Evolutionary conservation across 2,797 vertebrate species (phyloP).

Genomic region (Melanotaenia trifasciata): DNA sequence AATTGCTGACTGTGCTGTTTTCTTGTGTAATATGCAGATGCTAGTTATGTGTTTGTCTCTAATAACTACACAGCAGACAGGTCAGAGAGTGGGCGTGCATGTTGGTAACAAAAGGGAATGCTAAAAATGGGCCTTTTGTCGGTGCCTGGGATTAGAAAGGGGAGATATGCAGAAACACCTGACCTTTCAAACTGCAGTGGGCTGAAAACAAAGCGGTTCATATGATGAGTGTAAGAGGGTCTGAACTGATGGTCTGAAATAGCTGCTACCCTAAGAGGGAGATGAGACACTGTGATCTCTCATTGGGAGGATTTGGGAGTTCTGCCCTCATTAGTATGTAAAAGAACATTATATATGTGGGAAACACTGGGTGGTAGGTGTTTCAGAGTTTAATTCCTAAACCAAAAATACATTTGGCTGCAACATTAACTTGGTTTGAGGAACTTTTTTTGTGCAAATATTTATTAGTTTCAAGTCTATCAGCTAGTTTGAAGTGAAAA

Average conservation of each 20-base stretch:
- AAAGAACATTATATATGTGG: background rate
- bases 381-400: background rate
- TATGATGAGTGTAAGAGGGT: background rate
- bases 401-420: background rate
- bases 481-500: background rate
- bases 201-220: background rate
- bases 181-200: background rate
- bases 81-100: slow-evolving; percentile 42
- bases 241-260: background rate
- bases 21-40: slow-evolving; percentile 45
- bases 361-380: background rate
- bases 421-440: background rate
- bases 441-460: background rate
- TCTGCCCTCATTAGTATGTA: background rate
- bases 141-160: background rate
- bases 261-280: background rate
- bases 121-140: background rate
- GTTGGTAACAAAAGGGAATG: slow-evolving; percentile 1
- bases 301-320: background rate
- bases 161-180: background rate
- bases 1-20: slow-evolving; percentile 53
- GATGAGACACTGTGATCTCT: background rate
- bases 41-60: slow-evolving; percentile 32
- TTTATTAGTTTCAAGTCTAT: background rate
- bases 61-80: slow-evolving; percentile 24